Conservation (phyloP, 2,888 invertebrate genomes). For the Eupithecia centaureata region DNA sequence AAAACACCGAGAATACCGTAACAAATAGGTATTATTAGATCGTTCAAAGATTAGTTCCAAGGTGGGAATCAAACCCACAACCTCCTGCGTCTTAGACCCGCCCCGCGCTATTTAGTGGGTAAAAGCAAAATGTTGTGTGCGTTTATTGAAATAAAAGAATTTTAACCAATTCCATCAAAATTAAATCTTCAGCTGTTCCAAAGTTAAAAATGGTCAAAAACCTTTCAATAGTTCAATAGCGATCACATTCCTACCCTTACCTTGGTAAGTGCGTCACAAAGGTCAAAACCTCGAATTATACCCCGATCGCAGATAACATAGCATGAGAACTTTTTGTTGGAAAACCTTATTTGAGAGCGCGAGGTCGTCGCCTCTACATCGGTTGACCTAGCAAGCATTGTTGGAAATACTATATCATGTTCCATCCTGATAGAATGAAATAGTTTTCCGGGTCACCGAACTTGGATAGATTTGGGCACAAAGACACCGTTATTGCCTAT, state of each 20-base stretch:
- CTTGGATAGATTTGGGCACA: constrained; percentile 28
- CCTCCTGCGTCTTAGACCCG: no score
- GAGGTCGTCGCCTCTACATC: constrained; percentile 35
- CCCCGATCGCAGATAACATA: constrained; percentile 32
- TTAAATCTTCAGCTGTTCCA: neutral
- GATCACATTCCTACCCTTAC: constrained; percentile 21
- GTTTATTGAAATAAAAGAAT: neutral
- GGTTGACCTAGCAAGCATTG: constrained; percentile 32
- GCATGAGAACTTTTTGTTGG: constrained; percentile 42
- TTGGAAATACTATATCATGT: constrained; percentile 27
- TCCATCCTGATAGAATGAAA: constrained; percentile 29
- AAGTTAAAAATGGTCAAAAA: constrained; percentile 1
- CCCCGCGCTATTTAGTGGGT: no score
- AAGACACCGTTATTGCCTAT: constrained; percentile 19
- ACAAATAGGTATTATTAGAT: no score
- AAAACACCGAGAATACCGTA: no score
- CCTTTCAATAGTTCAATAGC: constrained; percentile 29
- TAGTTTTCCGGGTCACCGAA: constrained; percentile 42
- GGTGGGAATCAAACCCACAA: no score
- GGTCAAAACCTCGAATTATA: constrained; percentile 37
- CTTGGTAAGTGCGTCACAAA: constrained; percentile 24
- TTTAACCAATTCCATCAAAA: neutral
- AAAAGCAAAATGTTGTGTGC: no score
- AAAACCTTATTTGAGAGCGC: constrained; percentile 39
- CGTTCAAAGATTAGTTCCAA: no score